Conservation (phyloP, 2,797 vertebrate genomes). For the Nyctibius grandis region DNA sequence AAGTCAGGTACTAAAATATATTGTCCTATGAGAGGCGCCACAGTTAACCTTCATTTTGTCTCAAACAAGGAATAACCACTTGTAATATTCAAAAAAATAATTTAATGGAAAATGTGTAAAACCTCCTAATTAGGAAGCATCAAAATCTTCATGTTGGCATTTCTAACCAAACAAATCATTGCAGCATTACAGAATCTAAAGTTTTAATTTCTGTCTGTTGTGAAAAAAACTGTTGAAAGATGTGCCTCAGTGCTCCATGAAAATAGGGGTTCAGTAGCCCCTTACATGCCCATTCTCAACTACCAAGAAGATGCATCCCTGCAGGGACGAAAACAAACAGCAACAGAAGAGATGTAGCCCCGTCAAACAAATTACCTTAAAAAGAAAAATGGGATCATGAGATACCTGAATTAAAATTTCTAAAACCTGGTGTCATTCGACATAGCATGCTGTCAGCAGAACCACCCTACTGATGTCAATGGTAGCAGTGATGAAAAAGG, state of each 20-base stretch:
- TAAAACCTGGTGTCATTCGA: neutral
- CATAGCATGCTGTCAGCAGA: fast-evolving
- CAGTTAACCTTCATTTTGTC: neutral
- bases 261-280: neutral
- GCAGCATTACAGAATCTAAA: neutral
- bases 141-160: neutral
- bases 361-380: neutral
- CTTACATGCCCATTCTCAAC: neutral
- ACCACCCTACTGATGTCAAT: neutral
- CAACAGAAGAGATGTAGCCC: neutral
- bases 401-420: neutral
- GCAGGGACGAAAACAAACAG: neutral
- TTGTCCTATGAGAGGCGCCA: neutral
- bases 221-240: neutral
- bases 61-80: neutral
- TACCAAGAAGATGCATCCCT: neutral
- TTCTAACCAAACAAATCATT: neutral
- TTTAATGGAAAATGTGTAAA: neutral
- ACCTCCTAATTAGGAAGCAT: neutral
- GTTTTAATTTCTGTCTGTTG: neutral
- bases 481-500: neutral
- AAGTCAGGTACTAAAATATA: neutral
- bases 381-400: neutral
- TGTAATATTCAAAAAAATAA: fast-evolving
- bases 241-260: neutral